Evolutionary conservation across 2,888 invertebrate genomes (phyloP).

Genomic region (Endomychus coccineus): DNA sequence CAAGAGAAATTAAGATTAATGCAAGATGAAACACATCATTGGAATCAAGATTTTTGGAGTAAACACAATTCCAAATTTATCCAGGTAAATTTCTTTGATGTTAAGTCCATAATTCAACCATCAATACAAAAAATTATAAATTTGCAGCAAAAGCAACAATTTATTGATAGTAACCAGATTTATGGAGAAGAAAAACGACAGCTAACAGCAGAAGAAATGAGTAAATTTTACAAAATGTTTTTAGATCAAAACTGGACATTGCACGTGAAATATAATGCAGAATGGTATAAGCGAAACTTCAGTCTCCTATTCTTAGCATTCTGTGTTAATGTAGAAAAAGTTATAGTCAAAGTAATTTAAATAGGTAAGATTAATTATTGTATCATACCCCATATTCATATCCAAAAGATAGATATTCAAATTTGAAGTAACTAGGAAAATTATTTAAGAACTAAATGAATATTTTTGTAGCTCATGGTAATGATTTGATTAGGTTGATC

Average conservation of each 20-base stretch:
- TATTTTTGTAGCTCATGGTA: too few relatives aligned
- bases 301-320: slow-evolving; percentile 56
- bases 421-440: too few relatives aligned
- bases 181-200: slow-evolving; percentile 43
- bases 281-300: slow-evolving; percentile 78
- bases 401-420: too few relatives aligned
- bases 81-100: slow-evolving; percentile 45
- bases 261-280: slow-evolving; percentile 70
- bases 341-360: slow-evolving; percentile 13
- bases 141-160: slow-evolving; percentile 42
- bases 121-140: too few relatives aligned
- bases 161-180: slow-evolving; percentile 32
- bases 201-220: slow-evolving; percentile 75
- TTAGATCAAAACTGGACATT: slow-evolving; percentile 72
- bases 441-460: too few relatives aligned
- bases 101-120: background rate
- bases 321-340: slow-evolving; percentile 49
- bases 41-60: slow-evolving; percentile 83
- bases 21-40: slow-evolving; percentile 63
- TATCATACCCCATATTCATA: too few relatives aligned
- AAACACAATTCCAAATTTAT: slow-evolving; percentile 71
- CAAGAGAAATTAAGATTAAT: slow-evolving; percentile 58
- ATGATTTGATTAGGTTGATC: too few relatives aligned
- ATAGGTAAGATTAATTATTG: slow-evolving; percentile 5
- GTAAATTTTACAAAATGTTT: slow-evolving; percentile 79